Conservation (phyloP, 2,113 vertebrate genomes). For the Pampusana beccarii region DNA sequence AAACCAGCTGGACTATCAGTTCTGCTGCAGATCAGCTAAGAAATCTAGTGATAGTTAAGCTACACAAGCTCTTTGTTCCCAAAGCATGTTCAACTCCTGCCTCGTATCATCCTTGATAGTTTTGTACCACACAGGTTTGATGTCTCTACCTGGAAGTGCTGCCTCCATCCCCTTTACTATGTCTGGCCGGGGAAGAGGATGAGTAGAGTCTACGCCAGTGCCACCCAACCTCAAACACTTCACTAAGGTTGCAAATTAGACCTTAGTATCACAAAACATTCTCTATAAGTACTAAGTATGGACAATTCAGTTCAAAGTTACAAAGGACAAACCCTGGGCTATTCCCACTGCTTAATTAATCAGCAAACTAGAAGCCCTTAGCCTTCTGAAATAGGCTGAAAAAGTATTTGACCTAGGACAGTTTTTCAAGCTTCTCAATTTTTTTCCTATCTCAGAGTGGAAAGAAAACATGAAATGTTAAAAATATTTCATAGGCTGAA, state of each 20-base stretch:
- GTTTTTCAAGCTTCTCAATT: background rate
- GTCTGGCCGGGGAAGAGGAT: background rate
- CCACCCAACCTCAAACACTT: background rate
- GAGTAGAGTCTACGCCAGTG: fast-evolving
- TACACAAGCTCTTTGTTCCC: background rate
- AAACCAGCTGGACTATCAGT: background rate
- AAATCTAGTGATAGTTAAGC: background rate
- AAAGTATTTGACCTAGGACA: background rate
- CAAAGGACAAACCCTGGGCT: background rate
- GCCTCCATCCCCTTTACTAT: background rate
- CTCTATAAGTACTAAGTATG: background rate
- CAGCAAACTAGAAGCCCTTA: background rate
- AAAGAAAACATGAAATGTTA: background rate
- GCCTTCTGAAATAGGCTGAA: background rate
- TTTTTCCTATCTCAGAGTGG: background rate
- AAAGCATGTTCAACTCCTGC: background rate
- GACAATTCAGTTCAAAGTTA: background rate
- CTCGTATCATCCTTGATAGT: background rate
- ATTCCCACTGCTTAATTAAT: background rate
- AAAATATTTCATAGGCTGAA: background rate
- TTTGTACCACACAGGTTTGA: background rate
- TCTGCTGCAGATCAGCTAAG: background rate
- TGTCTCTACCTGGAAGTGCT: background rate
- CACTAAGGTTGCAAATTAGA: background rate
- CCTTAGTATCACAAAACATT: background rate